phyloP scores from a whole-genome alignment of 2,113 vertebrate genomes.

The Aspidoscelis tigris region DNA sequence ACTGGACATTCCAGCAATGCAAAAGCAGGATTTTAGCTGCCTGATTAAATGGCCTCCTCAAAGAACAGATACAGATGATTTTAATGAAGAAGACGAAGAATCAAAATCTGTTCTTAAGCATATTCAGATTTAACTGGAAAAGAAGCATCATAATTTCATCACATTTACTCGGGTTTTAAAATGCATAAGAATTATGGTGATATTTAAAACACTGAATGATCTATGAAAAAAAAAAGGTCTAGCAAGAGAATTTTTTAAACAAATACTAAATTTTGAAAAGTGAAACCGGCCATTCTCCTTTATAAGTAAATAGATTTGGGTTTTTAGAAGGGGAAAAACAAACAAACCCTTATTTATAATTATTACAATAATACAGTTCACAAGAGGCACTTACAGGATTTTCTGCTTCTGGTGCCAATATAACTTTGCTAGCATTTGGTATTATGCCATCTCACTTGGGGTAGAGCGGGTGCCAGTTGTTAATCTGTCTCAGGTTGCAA shows the following conservation, averaged over 20 bases:
- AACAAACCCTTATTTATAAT: too few species aligned
- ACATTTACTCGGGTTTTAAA: not conserved
- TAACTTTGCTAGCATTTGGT: not conserved
- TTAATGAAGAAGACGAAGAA: not conserved
- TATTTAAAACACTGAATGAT: too few species aligned
- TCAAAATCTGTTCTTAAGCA: not conserved
- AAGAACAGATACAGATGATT: not conserved
- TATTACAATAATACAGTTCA: too few species aligned
- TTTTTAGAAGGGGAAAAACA: not conserved
- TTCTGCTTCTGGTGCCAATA: not conserved
- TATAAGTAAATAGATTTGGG: not conserved
- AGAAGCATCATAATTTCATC: not conserved
- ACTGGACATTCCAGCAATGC: not conserved
- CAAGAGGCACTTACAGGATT: not conserved
- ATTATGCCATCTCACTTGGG: not conserved
- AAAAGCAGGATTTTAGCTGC: not conserved
- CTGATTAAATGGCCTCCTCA: not conserved
- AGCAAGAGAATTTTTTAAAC: not conserved
- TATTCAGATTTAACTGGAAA: not conserved
- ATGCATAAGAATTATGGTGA: not conserved
- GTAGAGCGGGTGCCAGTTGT: not conserved
- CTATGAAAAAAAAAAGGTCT: not conserved
- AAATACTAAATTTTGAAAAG: not conserved
- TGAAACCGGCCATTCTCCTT: not conserved
- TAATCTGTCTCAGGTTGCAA: not conserved